Evolutionary conservation across 2,888 invertebrate genomes (phyloP), one percentile per base, ranked within the genome.

Genomic region (Perithous albicinctus): DNA sequence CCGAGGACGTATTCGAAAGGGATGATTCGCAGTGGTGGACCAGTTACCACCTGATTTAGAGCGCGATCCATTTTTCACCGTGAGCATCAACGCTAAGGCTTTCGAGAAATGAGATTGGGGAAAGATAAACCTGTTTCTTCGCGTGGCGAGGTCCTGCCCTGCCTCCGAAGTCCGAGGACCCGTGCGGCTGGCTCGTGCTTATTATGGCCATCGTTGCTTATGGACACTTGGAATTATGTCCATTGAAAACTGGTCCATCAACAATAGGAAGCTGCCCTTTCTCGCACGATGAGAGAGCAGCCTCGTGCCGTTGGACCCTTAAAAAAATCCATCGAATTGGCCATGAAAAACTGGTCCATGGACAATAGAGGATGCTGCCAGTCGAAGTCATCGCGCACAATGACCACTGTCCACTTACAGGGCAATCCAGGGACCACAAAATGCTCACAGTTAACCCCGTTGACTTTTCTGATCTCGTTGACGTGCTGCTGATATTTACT

Each of bases 31-130:
- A 20, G n/a, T 63, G 67, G 85, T 92, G 92, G 91, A 92, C 92
- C 91, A 92, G 92, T 92, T 92, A 90, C 83, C 92, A 92, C 92
- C 92, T 92, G 92, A 92, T 91, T 85, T 89, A 75, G 87, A 90
- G 84, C 91, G 74, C 86, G 88, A 87, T 87, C 87, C 83, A 87
- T 87, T 88, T 91, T 87, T 83, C 82, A 82, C 56, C 76, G 69
- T 51, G 70, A 79, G 81, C 87, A 82, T 74, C 83, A 78, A 81
- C 86, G 72, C 26, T 20, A 41, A 41, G 76, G 82, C 80, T 70
- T 76, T 51, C 35, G 56, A 74, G 46, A 75, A 79, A 66, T 70
- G 74, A 78, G 73, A 84, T 78, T 78, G 69, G 70, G 66, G 67
- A 63, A 41, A 70, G 26, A 51, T 80, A 88, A 91, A 92, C 92